A percentile compares a stretch with the other conserved stretches of the same genome.
phyloP scores from a whole-genome alignment of 1,140 invertebrate genomes.

The Mercenaria mercenaria region DNA sequence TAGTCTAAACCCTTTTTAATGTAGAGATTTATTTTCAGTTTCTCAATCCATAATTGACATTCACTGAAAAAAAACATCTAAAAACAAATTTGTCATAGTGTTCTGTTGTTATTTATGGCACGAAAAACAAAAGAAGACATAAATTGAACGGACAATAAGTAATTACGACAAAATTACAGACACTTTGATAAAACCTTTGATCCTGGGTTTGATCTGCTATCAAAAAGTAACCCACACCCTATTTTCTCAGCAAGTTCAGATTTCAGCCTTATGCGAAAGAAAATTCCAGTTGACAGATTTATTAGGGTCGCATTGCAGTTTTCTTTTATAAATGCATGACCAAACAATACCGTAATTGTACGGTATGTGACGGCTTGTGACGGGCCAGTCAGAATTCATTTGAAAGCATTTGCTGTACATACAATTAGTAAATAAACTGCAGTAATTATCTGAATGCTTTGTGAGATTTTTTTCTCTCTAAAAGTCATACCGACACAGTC shows the following conservation, averaged over 20 bases:
- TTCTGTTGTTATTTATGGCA: neutral
- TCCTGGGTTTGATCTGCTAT: neutral
- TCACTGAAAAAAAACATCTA: too few species aligned
- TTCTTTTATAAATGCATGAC: neutral
- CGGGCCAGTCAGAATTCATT: neutral
- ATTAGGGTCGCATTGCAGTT: neutral
- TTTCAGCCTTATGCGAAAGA: neutral
- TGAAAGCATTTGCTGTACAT: too few species aligned
- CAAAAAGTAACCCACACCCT: neutral
- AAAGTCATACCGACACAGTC: too few species aligned
- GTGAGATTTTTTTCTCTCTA: too few species aligned
- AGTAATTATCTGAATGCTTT: too few species aligned
- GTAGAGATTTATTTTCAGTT: too few species aligned
- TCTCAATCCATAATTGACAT: too few species aligned
- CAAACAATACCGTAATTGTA: neutral
- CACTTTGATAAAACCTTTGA: neutral
- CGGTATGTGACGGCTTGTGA: neutral
- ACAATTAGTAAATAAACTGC: too few species aligned
- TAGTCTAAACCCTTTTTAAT: too few species aligned
- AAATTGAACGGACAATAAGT: neutral
- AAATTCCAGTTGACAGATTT: conserved; percentile 36
- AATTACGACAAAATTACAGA: neutral
- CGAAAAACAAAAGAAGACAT: neutral
- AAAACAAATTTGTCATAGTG: too few species aligned
- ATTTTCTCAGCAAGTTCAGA: neutral